Conservation (phyloP, 2,888 invertebrate species). For the Melinopterus prodromus region DNA sequence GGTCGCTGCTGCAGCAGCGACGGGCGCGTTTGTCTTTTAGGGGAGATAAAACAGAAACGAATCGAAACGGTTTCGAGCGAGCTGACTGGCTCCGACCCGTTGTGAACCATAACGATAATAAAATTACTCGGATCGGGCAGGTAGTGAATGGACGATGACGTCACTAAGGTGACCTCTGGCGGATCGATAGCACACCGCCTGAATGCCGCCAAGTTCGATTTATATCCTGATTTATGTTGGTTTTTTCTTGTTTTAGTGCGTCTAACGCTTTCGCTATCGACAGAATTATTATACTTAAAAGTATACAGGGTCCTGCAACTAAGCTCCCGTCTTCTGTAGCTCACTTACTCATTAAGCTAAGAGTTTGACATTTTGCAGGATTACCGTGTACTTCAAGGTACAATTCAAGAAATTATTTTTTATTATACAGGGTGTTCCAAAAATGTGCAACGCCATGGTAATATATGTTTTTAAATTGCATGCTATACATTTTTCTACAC, state of each 20-base stretch:
- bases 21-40: background rate
- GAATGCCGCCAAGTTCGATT: conserved; percentile 44
- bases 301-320: no score
- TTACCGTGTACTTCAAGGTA: no score
- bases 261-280: background rate
- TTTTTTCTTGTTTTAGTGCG: background rate
- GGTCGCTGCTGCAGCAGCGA: background rate
- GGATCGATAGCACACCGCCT: conserved; percentile 49
- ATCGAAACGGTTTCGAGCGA: background rate
- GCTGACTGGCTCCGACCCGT: background rate
- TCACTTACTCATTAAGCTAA: no score
- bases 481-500: no score
- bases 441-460: no score
- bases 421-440: no score
- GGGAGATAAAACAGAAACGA: background rate
- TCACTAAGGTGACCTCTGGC: conserved; percentile 50
- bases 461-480: no score
- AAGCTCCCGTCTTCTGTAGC: no score
- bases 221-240: background rate
- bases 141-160: conserved; percentile 51
- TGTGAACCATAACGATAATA: conserved; percentile 32
- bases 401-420: no score
- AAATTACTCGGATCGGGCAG: conserved; percentile 41
- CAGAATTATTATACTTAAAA: background rate
- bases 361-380: no score